Percentiles rank a stretch among this genome's conserved stretches.
Conservation (phyloP, 2,888 invertebrate species). For the Leucophenga montana region DNA sequence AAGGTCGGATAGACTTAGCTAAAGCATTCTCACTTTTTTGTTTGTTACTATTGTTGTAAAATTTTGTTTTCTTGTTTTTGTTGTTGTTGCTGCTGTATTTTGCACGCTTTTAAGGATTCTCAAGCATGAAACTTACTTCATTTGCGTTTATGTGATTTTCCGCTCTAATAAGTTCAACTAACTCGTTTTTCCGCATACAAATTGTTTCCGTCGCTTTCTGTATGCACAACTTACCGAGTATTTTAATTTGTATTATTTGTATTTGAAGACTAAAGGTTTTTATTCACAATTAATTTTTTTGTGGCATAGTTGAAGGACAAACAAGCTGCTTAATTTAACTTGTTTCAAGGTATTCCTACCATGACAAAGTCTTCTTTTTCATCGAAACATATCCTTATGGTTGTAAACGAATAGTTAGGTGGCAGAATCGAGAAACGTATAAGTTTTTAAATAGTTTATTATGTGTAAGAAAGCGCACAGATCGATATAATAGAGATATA, state of each 20-base stretch:
- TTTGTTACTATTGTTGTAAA: background rate
- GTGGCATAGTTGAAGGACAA: background rate
- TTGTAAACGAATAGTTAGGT: too few species aligned
- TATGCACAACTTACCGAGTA: background rate
- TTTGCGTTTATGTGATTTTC: conserved; percentile 63
- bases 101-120: conserved; percentile 57
- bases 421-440: too few species aligned
- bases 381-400: too few species aligned
- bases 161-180: conserved; percentile 57
- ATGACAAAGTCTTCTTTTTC: too few species aligned
- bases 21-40: background rate
- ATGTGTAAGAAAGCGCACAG: too few species aligned
- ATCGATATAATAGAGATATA: too few species aligned
- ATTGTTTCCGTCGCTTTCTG: conserved; percentile 18
- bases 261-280: background rate
- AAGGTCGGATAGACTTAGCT: too few species aligned
- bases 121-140: conserved; percentile 56
- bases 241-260: conserved; percentile 3
- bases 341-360: too few species aligned
- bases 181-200: conserved; percentile 18
- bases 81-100: conserved; percentile 46
- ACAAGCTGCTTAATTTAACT: too few species aligned
- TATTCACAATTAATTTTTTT: background rate
- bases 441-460: too few species aligned
- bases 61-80: conserved; percentile 17